Percentiles rank a stretch among this genome's conserved stretches.
Evolutionary conservation across 2,888 invertebrate genomes (phyloP).

Genomic region (Monopis laevigella): DNA sequence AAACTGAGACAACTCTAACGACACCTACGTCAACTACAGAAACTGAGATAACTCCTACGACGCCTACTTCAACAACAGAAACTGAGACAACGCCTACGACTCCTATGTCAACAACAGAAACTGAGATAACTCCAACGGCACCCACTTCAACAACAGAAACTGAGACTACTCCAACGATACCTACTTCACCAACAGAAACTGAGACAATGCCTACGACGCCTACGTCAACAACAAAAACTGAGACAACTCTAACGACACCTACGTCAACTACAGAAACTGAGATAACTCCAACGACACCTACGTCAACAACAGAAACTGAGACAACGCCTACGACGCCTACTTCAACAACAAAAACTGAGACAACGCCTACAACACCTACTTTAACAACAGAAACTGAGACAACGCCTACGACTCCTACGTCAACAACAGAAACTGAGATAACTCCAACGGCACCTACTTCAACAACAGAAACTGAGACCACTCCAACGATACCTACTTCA

Average conservation of each 20-base stretch:
- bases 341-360: no score
- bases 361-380: no score
- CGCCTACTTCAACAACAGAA: not conserved
- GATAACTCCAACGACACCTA: no score
- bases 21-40: not conserved
- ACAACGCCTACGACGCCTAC: no score
- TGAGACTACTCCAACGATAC: not conserved
- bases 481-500: constrained; percentile 6
- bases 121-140: not conserved
- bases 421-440: not conserved
- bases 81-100: not conserved
- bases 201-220: not conserved
- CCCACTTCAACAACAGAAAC: not conserved
- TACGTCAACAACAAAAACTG: not conserved
- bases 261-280: constrained; percentile 8
- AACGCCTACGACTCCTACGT: not conserved
- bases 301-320: no score
- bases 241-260: not conserved
- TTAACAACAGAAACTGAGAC: constrained; percentile 2
- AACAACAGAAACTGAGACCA: constrained; percentile 4
- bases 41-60: not conserved
- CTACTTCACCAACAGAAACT: not conserved
- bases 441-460: not conserved
- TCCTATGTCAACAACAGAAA: not conserved
- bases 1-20: not conserved